A percentile compares a stretch with the other conserved stretches of the same genome.
Evolutionary conservation across 2,113 vertebrate genomes (phyloP).

Genomic region (Triplophysa tibetana): DNA sequence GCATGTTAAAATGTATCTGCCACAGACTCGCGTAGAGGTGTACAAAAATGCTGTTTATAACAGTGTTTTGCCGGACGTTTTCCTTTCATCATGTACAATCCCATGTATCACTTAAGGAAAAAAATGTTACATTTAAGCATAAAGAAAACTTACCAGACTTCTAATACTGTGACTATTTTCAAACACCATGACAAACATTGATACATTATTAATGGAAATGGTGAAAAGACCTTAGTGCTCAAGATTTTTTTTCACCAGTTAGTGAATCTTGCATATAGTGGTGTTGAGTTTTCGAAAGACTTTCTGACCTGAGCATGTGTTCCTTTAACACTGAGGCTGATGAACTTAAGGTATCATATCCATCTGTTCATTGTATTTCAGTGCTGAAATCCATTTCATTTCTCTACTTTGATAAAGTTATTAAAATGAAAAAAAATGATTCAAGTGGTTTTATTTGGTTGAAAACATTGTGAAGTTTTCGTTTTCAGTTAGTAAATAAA

Average conservation of each 20-base stretch:
- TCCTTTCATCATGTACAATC: constrained; percentile 4
- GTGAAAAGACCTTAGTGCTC: background rate
- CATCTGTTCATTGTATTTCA: constrained; percentile 40
- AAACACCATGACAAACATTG: background rate
- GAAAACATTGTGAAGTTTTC: no score
- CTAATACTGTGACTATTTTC: constrained; percentile 20
- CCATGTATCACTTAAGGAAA: background rate
- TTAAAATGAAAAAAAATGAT: background rate
- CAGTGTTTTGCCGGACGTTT: background rate
- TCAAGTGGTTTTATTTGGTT: constrained; percentile 23
- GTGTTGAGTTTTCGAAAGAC: background rate
- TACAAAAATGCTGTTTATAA: constrained; percentile 6
- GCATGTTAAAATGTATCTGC: constrained; percentile 15
- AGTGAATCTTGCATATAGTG: constrained; percentile 24
- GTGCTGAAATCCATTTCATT: constrained; percentile 39
- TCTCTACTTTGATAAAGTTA: constrained; percentile 50
- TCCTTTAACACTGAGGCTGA: constrained; percentile 10
- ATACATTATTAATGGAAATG: background rate
- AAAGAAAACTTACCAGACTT: background rate
- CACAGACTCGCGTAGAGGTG: background rate
- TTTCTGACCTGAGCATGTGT: constrained; percentile 1
- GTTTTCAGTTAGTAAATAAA: background rate
- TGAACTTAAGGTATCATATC: constrained; percentile 24
- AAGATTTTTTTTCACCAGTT: background rate
- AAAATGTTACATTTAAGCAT: background rate